Conservation (phyloP, 2,797 vertebrate species). For the Mionectes olivaceus region DNA sequence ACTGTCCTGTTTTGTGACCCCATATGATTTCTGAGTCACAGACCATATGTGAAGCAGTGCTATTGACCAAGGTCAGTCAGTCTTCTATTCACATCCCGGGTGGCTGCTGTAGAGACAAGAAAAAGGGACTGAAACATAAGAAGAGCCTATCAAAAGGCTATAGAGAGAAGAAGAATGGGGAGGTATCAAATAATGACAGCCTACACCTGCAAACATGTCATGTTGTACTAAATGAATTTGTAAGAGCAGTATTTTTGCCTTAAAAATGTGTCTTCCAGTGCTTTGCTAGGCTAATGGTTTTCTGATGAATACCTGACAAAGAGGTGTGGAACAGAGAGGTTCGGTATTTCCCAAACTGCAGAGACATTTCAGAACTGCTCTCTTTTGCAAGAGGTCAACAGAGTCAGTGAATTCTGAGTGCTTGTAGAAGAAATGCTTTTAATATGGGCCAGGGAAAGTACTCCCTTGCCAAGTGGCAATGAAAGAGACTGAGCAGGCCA, state of each 20-base stretch:
- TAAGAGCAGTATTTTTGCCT: neutral
- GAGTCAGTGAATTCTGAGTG: neutral
- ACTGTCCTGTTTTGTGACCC: neutral
- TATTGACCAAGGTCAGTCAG: neutral
- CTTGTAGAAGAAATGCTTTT: neutral
- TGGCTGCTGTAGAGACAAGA: neutral
- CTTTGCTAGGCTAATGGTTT: neutral
- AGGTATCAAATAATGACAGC: slow-evolving; percentile 27
- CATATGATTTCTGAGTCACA: neutral
- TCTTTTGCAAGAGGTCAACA: neutral
- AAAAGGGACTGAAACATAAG: slow-evolving; percentile 47
- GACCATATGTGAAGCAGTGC: neutral
- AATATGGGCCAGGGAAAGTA: neutral
- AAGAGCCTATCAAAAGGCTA: neutral
- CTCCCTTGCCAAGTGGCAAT: neutral
- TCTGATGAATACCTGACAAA: neutral
- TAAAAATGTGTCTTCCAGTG: neutral
- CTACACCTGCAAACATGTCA: neutral
- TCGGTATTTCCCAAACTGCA: neutral
- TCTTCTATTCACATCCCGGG: neutral
- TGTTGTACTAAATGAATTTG: neutral
- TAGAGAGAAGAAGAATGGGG: slow-evolving; percentile 8
- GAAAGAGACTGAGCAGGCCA: neutral
- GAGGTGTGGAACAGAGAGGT: neutral
- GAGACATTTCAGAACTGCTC: neutral